These are phyloP conservation scores for Troglohyphantes excavatus DNA, from an alignment of 2,888 invertebrate genomes.

Conservation along the genomic window DNA sequence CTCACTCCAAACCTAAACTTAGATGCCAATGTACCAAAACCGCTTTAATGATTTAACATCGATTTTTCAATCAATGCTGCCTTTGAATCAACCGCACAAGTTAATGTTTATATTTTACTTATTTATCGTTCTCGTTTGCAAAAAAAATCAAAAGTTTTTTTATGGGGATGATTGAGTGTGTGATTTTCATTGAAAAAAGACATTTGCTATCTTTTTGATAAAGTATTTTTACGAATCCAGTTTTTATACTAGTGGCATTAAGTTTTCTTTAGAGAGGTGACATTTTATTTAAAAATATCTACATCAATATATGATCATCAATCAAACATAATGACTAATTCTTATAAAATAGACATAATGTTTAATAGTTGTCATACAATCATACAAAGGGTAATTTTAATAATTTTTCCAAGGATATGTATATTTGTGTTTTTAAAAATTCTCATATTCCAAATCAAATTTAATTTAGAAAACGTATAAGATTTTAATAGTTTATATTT, in stretches of 20 bases:
- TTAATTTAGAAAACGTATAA: no score
- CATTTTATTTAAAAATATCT: conserved; percentile 46
- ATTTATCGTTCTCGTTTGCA: conserved; percentile 28
- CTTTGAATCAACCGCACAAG: conserved; percentile 26
- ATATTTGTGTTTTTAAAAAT: no score
- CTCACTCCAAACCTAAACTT: not conserved
- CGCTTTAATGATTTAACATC: conserved; percentile 36
- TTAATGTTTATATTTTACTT: conserved; percentile 49
- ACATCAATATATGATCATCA: conserved; percentile 28
- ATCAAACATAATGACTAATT: conserved; percentile 43
- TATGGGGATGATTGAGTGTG: conserved; percentile 49
- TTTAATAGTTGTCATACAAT: not conserved
- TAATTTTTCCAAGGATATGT: no score
- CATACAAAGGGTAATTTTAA: no score
- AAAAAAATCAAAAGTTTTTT: conserved; percentile 39
- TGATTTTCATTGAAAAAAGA: conserved; percentile 28
- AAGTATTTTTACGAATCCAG: conserved; percentile 6
- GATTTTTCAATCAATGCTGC: conserved; percentile 56
- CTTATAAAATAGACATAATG: conserved; percentile 18
- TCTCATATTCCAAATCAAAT: no score
- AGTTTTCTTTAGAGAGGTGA: conserved; percentile 9
- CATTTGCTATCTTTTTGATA: conserved; percentile 31
- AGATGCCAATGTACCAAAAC: conserved; percentile 13
- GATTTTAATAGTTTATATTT: no score
- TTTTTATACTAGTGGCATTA: conserved; percentile 5